A percentile compares a stretch with the other conserved stretches of the same genome.
Conservation (phyloP, 2,888 invertebrate genomes). For the Sepioteuthis lessoniana region DNA sequence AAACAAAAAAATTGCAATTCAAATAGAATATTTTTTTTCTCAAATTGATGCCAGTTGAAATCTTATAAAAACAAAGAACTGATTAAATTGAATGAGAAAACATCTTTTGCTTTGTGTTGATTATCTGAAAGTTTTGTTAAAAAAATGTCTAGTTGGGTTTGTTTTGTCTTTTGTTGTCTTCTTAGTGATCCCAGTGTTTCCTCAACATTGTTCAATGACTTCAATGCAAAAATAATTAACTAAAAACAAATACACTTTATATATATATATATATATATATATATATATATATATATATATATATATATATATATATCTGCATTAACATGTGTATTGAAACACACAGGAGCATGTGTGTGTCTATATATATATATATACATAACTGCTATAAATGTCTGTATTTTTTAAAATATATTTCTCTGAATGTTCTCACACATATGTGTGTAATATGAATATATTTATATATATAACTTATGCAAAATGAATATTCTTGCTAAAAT, state of each 20-base stretch:
- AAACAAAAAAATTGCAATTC: too few species aligned
- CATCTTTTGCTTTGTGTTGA: neutral
- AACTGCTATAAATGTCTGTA: too few species aligned
- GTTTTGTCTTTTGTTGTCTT: constrained; percentile 36
- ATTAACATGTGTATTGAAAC: neutral
- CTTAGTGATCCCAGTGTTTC: neutral
- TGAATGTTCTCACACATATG: too few species aligned
- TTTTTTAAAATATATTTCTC: too few species aligned
- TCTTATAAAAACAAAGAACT: neutral
- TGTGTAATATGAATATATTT: too few species aligned
- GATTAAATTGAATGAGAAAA: neutral
- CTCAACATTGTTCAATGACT: neutral
- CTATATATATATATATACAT: too few species aligned
- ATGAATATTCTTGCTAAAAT: neutral
- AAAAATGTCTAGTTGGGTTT: neutral
- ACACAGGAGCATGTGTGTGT: neutral
- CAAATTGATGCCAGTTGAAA: neutral
- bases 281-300: neutral
- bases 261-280: neutral
- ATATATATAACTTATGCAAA: too few species aligned
- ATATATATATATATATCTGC: neutral
- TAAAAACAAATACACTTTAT: neutral
- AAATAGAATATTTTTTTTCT: too few species aligned
- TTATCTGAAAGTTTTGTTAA: neutral
- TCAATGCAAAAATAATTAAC: neutral